phyloP scores from a whole-genome alignment of 2,888 invertebrate genomes.

The Argyresthia albistria region DNA sequence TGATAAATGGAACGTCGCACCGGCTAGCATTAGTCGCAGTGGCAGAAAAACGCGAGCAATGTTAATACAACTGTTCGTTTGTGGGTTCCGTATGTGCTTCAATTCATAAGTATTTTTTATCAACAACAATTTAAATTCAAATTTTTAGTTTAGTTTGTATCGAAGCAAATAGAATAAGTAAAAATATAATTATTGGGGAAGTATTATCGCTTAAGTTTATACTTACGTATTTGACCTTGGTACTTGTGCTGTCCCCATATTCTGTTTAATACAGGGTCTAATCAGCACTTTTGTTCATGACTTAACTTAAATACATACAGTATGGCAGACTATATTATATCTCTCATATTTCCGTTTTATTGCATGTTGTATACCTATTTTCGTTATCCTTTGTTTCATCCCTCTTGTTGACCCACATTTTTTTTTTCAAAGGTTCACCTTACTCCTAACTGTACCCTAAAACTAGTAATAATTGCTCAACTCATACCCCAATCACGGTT shows the following conservation, averaged over 20 bases:
- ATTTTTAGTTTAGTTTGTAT: neutral
- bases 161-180: too few species aligned
- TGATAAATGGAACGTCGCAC: conserved; percentile 57
- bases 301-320: too few species aligned
- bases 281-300: too few species aligned
- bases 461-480: conserved; percentile 49
- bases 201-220: too few species aligned
- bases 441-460: neutral
- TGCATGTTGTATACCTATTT: too few species aligned
- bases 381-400: too few species aligned
- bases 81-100: neutral
- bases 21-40: conserved; percentile 33
- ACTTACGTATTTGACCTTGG: too few species aligned
- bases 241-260: too few species aligned
- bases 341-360: too few species aligned
- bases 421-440: neutral
- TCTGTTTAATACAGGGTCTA: too few species aligned
- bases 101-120: neutral
- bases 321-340: too few species aligned
- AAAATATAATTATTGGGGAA: neutral
- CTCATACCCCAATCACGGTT: conserved; percentile 44
- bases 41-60: conserved; percentile 30
- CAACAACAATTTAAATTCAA: neutral
- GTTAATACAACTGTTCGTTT: neutral
- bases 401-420: too few species aligned